phyloP scores from a whole-genome alignment of 1,140 invertebrate species.

The Nephila pilipes region DNA sequence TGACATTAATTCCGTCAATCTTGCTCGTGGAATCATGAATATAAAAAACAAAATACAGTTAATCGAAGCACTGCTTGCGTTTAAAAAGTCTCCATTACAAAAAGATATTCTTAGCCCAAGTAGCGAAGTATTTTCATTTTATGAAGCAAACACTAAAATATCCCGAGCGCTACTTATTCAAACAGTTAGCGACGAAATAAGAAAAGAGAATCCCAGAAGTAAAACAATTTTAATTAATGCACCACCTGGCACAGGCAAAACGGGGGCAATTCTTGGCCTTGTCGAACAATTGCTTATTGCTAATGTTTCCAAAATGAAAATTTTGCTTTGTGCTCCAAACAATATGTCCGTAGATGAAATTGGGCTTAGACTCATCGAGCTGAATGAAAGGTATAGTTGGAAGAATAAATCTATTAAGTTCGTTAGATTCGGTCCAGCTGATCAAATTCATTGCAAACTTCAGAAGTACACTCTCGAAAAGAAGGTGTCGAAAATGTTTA shows the following conservation, averaged over 20 bases:
- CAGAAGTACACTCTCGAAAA: constrained; percentile 82
- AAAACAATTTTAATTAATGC: constrained; percentile 87
- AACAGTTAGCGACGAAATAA: not conserved
- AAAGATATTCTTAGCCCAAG: constrained; percentile 3
- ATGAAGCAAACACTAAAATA: not conserved
- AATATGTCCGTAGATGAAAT: constrained; percentile 91
- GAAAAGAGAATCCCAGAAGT: constrained; percentile 77
- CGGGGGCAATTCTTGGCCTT: constrained; percentile 86
- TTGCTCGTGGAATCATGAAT: constrained; percentile 35
- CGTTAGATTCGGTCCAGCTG: constrained; percentile 84
- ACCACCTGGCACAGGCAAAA: constrained; percentile 87
- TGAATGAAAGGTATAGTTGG: constrained; percentile 80
- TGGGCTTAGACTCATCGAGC: constrained; percentile 82
- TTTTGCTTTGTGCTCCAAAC: constrained; percentile 91
- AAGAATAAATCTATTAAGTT: constrained; percentile 82
- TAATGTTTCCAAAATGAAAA: constrained; percentile 78
- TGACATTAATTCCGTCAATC: not conserved
- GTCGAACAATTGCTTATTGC: constrained; percentile 83
- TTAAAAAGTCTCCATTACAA: constrained; percentile 22
- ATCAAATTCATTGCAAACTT: constrained; percentile 83
- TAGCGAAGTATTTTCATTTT: not conserved
- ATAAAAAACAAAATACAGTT: constrained; percentile 24
- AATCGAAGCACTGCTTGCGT: not conserved
- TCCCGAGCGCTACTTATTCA: not conserved
- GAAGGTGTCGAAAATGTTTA: constrained; percentile 56